phyloP scores from a whole-genome alignment of 2,888 invertebrate species.

The Cataglyphis cursor region DNA sequence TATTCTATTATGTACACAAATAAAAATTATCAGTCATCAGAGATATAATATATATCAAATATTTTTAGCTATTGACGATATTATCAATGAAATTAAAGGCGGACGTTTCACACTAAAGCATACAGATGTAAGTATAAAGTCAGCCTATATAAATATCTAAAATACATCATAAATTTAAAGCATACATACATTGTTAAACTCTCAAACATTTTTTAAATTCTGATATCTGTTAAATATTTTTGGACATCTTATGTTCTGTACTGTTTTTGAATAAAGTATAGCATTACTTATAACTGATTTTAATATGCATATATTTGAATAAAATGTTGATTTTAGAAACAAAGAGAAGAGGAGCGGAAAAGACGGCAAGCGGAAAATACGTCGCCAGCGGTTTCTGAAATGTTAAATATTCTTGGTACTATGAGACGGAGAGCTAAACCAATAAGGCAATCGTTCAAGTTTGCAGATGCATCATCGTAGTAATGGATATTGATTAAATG shows the following conservation, averaged over 20 bases:
- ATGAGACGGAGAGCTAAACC: conserved; percentile 88
- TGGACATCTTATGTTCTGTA: background rate
- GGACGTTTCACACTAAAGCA: conserved; percentile 91
- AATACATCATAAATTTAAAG: background rate
- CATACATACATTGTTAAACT: background rate
- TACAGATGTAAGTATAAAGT: conserved; percentile 87
- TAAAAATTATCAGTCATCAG: background rate
- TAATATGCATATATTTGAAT: conserved; percentile 3
- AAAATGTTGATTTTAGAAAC: conserved; percentile 83
- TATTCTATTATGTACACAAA: conserved; percentile 9
- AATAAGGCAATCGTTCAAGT: conserved; percentile 82
- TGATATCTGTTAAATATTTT: background rate
- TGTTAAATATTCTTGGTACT: conserved; percentile 91
- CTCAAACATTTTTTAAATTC: background rate
- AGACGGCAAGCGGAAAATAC: conserved; percentile 88
- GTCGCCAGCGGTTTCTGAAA: conserved; percentile 89
- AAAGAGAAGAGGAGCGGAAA: conserved; percentile 88
- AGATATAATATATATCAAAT: background rate
- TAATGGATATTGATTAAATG: conserved; percentile 27
- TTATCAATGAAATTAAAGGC: conserved; percentile 92
- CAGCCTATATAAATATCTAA: background rate
- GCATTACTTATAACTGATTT: background rate
- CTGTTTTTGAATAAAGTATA: background rate
- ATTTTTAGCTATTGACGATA: conserved; percentile 90
- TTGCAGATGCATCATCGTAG: conserved; percentile 78